These are phyloP conservation scores for Lasiommata megera DNA, from an alignment of 2,888 invertebrate genomes.

Conservation along the genomic window DNA sequence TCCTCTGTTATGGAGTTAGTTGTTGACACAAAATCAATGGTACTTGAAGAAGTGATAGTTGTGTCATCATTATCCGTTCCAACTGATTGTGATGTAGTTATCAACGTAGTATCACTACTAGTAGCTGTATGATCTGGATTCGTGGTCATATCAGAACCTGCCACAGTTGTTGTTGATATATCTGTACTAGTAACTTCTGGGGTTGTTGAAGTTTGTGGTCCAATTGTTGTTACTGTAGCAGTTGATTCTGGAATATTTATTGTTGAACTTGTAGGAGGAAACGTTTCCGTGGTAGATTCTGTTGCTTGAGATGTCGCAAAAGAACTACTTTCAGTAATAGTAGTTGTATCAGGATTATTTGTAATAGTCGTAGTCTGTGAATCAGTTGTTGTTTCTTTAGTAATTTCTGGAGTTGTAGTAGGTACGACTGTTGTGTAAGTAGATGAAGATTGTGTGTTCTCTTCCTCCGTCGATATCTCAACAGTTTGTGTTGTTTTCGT, in stretches of 20 bases:
- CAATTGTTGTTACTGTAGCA: background rate
- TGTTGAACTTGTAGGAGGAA: too few relatives aligned
- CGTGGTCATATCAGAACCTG: background rate
- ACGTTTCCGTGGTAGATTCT: background rate
- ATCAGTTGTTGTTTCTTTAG: too few relatives aligned
- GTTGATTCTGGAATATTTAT: background rate
- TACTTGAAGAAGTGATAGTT: background rate
- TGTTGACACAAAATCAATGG: background rate
- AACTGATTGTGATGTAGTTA: background rate
- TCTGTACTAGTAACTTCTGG: background rate
- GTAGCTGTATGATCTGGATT: background rate
- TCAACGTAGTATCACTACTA: too few relatives aligned
- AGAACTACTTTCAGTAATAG: background rate
- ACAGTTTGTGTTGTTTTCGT: background rate
- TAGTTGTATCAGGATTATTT: background rate
- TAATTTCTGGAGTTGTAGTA: background rate
- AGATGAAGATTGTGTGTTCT: background rate
- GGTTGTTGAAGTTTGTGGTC: background rate
- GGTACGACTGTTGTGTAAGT: constrained; percentile 4
- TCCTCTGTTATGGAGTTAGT: background rate
- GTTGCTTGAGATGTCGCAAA: background rate
- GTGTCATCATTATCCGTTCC: background rate
- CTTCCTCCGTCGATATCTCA: constrained; percentile 5
- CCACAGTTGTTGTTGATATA: background rate
- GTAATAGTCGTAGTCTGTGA: background rate